Base-by-base conservation (phyloP, 2,888 invertebrate species). In the Lepidocyrtinus sp. region DNA sequence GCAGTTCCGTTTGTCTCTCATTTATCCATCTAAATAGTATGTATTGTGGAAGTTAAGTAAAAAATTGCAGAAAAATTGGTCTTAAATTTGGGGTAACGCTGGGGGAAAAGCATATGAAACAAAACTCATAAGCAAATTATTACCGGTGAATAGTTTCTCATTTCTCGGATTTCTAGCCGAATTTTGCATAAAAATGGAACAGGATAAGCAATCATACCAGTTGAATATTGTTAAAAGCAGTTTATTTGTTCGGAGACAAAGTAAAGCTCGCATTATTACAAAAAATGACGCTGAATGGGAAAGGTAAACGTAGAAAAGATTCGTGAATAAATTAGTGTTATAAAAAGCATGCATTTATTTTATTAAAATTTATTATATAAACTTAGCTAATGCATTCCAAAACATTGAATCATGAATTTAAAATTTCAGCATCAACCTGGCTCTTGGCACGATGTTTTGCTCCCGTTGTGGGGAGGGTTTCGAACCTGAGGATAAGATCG, bases 381-480 rank as follows among this genome's bases (percentile, higher is more conserved):
- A n/a, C n/a, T n/a, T n/a, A n/a, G n/a, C n/a, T n/a, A n/a, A n/a
- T n/a, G n/a, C n/a, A n/a, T n/a, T n/a, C n/a, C n/a, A n/a, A n/a
- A n/a, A n/a, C n/a, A n/a, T n/a, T n/a, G n/a, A n/a, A n/a, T n/a
- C n/a, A n/a, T n/a, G n/a, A n/a, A n/a, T n/a, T n/a, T n/a, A n/a
- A n/a, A n/a, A n/a, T 76, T 82, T 72, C 87, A 91, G 90, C 86
- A 88, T 91, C 84, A 87, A 84, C 63, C 96, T 96, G 96, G 95
- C 96, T 85, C 90, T 97, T 89, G 95, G 95, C 88, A 95, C 94
- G 88, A 97, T 97, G 94, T 93, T 94, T 88, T 99, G 98, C 90
- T 94, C 95, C 88, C 95, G 98, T 77, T 99, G 99, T 90, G 93
- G 95, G 82, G 98, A 98, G 88, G 97, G 97, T 2, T 99, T 99